A percentile compares a stretch with the other conserved stretches of the same genome.
These are phyloP conservation scores for Zeuzera pyrina DNA, from an alignment of 2,888 invertebrate species.

Conservation along the genomic window DNA sequence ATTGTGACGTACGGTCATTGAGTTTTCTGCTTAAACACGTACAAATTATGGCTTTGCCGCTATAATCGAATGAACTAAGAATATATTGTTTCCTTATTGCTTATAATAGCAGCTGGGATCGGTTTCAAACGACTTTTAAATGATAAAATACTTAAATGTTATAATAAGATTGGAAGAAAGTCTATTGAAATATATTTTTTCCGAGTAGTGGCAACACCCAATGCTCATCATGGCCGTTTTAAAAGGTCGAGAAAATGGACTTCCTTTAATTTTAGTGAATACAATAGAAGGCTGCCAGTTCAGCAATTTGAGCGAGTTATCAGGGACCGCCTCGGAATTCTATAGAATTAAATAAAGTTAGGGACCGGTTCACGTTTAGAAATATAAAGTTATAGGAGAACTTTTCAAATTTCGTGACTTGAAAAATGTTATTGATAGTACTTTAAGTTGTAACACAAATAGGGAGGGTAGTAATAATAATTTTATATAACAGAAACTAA, in stretches of 20 bases:
- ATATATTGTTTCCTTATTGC: constrained; percentile 20
- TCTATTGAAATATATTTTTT: constrained; percentile 35
- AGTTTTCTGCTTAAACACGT: constrained; percentile 59
- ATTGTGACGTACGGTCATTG: constrained; percentile 57
- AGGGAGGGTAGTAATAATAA: too few species aligned
- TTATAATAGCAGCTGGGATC: too few species aligned
- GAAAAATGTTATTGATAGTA: constrained; percentile 19
- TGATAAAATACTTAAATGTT: too few species aligned
- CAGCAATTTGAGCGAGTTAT: constrained; percentile 46
- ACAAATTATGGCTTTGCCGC: constrained; percentile 19
- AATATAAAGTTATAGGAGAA: constrained; percentile 28
- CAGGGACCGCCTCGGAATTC: constrained; percentile 27
- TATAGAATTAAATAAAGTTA: constrained; percentile 40
- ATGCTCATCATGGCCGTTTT: constrained; percentile 19
- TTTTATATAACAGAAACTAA: too few species aligned
- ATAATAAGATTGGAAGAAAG: too few species aligned
- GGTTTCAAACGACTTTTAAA: too few species aligned
- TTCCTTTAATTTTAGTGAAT: constrained; percentile 40
- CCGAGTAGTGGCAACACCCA: constrained; percentile 24
- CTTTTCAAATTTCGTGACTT: constrained; percentile 21
- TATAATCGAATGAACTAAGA: constrained; percentile 31
- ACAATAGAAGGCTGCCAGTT: constrained; percentile 34
- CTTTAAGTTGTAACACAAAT: too few species aligned
- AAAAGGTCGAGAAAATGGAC: constrained; percentile 41
- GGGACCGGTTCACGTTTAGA: constrained; percentile 20